These are phyloP conservation scores for Psix sp. DNA, from an alignment of 1,140 invertebrate species.

Conservation along the genomic window DNA sequence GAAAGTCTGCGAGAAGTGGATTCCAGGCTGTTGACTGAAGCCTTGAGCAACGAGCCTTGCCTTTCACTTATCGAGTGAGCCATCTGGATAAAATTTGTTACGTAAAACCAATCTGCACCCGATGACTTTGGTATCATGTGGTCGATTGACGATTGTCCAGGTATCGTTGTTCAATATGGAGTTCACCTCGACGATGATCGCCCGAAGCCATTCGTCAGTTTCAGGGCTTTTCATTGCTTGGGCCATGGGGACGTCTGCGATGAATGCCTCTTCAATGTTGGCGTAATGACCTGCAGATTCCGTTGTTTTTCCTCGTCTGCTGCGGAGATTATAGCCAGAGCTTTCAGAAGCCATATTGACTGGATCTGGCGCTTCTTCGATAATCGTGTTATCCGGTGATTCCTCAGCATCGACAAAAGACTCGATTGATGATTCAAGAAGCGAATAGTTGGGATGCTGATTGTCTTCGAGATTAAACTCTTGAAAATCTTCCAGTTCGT, in stretches of 20 bases:
- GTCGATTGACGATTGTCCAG: slow-evolving; percentile 3
- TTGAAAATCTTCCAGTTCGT: slow-evolving; percentile 6
- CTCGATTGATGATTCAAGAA: background rate
- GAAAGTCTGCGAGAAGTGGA: no score
- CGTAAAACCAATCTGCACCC: no score
- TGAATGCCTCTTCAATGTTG: background rate
- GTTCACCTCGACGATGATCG: background rate
- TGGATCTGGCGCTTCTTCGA: background rate
- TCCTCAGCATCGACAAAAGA: background rate
- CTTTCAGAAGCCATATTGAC: background rate
- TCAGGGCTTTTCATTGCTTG: background rate
- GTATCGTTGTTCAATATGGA: slow-evolving; percentile 1
- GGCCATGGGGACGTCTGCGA: background rate
- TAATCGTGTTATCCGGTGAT: background rate
- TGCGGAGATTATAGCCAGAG: slow-evolving; percentile 9
- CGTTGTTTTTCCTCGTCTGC: background rate
- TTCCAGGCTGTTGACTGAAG: no score
- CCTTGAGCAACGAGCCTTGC: no score
- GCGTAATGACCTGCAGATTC: no score
- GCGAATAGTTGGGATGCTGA: no score
- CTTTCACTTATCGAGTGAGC: no score
- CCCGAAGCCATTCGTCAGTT: background rate
- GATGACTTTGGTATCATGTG: no score
- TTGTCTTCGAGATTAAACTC: slow-evolving; percentile 2
- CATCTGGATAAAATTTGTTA: no score